These are phyloP conservation scores for Slavum lentiscoides DNA, from an alignment of 2,888 invertebrate genomes.

Conservation along the genomic window DNA sequence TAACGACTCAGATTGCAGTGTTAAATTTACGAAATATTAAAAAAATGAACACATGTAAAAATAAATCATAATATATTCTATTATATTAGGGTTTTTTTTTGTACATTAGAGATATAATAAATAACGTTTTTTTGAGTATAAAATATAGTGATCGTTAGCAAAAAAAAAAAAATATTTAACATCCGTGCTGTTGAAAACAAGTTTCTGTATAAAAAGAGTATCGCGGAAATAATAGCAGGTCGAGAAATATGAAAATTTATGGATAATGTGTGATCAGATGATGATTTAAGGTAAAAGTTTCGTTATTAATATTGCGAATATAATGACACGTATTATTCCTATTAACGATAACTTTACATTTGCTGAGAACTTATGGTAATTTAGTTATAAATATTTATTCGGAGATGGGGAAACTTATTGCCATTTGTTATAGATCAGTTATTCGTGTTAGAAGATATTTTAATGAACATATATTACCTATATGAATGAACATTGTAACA, in stretches of 20 bases:
- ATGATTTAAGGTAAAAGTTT: conserved; percentile 48
- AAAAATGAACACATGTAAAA: neutral
- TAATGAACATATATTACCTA: conserved; percentile 35
- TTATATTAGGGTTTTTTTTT: neutral
- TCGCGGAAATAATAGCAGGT: neutral
- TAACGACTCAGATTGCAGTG: too few relatives aligned
- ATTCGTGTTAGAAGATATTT: conserved; percentile 29
- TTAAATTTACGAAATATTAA: neutral
- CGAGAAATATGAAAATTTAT: neutral
- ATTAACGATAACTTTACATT: conserved; percentile 37
- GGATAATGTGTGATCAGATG: conserved; percentile 35
- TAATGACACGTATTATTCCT: conserved; percentile 40
- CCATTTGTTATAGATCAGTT: conserved; percentile 31
- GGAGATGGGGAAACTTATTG: conserved; percentile 22
- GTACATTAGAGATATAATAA: neutral
- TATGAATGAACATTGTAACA: neutral
- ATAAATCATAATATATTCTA: neutral
- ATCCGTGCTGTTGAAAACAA: neutral
- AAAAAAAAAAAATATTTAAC: neutral
- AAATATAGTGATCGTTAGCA: conserved; percentile 1
- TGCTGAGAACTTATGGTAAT: conserved; percentile 36
- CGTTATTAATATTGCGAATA: conserved; percentile 35
- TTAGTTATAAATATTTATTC: conserved; percentile 43
- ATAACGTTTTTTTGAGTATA: neutral
- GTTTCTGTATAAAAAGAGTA: conserved; percentile 6